Percentiles rank a stretch among this genome's conserved stretches.
Conservation (phyloP, 1,140 invertebrate species). For the Lucilia cuprina region DNA sequence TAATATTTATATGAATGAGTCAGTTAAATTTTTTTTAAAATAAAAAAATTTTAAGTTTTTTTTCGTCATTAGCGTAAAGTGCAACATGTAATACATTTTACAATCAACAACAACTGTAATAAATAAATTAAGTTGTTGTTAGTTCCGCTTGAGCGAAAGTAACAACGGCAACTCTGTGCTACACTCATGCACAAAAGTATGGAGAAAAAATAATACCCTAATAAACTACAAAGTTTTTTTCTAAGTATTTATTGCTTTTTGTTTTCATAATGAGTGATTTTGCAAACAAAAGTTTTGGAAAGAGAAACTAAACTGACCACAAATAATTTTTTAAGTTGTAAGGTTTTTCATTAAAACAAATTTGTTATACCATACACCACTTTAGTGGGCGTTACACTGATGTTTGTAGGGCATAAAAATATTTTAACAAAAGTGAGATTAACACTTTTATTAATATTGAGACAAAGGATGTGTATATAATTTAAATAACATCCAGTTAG, state of each 20-base stretch:
- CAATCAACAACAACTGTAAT: constrained; percentile 2
- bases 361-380: too few species aligned
- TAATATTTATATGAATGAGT: neutral
- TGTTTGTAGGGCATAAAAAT: too few species aligned
- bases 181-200: neutral
- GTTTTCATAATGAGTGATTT: neutral
- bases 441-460: too few species aligned
- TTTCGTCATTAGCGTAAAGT: neutral
- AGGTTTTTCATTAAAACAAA: too few species aligned
- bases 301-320: neutral
- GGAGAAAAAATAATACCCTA: too few species aligned
- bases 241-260: neutral
- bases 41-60: neutral
- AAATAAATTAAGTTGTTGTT: neutral
- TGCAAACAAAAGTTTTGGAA: neutral
- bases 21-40: neutral
- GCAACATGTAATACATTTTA: constrained; percentile 9
- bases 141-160: neutral
- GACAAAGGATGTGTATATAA: too few species aligned
- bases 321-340: neutral
- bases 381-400: too few species aligned
- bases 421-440: too few species aligned
- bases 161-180: neutral
- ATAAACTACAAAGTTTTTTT: too few species aligned
- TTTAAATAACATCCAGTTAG: too few species aligned